Evolutionary conservation across 2,888 invertebrate species (phyloP), one percentile per base, ranked within the genome.

Genomic region (Hypomecis atomaria): DNA sequence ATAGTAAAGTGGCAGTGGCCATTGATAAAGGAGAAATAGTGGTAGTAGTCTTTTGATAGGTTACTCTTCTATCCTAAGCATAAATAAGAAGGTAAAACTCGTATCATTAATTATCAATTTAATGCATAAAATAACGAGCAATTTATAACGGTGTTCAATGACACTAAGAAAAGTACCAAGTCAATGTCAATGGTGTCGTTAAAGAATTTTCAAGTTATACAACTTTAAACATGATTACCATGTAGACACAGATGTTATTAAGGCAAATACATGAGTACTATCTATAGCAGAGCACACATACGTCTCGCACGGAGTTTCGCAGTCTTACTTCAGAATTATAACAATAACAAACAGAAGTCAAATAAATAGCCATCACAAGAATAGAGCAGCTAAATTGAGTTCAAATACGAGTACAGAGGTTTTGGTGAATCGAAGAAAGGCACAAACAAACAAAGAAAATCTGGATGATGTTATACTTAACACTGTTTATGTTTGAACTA

Each of bases 211-310:
- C 61, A 65, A 64, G 62, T 70, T 62, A 54, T 63, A 69, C 64
- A 64, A 42, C 23, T 44, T 59, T 47, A 48, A 57, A 71, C 64
- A 66, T 65, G 67, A 70, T 74, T 64, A 70, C 64, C 50, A 55
- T 73, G 72, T 76, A 66, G 65, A 75, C 62, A 78, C 80, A 81
- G 77, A 65, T 81, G 81, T 74, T 74, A 54, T 37, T 36, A 59
- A 9, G 72, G 66, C 65, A 75, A 77, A 78, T 66, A 77, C 47
- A 67, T 59, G 50, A 23, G 52, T 67, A 61, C 61, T 62, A 61
- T 59, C 58, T 64, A 66, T 64, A 62, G 48, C 45, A 62, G 52
- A 64, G 43, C 56, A 65, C 62, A 67, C 59, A 59, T 52, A 59
- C n/a, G 65, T 60, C 49, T 66, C 54, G 60, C 52, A 43, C 56